A percentile compares a stretch with the other conserved stretches of the same genome.
Evolutionary conservation across 2,797 vertebrate genomes (phyloP).

Genomic region (Leucoraja ocellata): DNA sequence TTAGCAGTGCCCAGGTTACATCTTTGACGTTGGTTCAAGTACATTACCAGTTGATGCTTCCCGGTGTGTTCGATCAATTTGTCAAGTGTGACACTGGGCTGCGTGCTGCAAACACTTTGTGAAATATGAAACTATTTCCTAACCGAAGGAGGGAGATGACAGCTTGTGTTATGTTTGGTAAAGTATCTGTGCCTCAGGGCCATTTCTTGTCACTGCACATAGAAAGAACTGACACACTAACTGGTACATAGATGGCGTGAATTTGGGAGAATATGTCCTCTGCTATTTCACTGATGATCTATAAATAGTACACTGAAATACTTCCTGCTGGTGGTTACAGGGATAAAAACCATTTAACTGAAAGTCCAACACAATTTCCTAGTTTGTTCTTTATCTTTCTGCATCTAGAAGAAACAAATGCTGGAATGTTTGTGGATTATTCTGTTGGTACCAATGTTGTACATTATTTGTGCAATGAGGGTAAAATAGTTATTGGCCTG

Average conservation of each 20-base stretch:
- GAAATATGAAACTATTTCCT: constrained; percentile 1
- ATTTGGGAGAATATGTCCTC: neutral
- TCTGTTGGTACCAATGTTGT: neutral
- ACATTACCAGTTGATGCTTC: neutral
- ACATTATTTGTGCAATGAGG: neutral
- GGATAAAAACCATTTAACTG: neutral
- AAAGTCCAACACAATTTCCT: neutral
- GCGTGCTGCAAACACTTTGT: neutral
- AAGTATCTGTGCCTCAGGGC: neutral
- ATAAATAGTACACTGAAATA: neutral
- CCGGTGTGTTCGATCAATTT: neutral
- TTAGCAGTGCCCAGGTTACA: neutral
- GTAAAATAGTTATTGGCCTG: neutral
- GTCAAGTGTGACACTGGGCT: neutral
- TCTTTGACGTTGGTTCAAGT: neutral
- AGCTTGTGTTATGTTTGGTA: neutral
- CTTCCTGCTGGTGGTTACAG: neutral
- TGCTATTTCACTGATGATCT: neutral
- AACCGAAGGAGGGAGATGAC: neutral
- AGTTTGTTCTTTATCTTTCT: neutral
- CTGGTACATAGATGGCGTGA: too few relatives aligned
- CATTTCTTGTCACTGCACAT: neutral
- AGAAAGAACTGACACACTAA: neutral
- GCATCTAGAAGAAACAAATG: neutral
- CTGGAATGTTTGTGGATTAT: neutral